phyloP scores from a whole-genome alignment of 1,140 invertebrate species.

The Halesus radiatus region DNA sequence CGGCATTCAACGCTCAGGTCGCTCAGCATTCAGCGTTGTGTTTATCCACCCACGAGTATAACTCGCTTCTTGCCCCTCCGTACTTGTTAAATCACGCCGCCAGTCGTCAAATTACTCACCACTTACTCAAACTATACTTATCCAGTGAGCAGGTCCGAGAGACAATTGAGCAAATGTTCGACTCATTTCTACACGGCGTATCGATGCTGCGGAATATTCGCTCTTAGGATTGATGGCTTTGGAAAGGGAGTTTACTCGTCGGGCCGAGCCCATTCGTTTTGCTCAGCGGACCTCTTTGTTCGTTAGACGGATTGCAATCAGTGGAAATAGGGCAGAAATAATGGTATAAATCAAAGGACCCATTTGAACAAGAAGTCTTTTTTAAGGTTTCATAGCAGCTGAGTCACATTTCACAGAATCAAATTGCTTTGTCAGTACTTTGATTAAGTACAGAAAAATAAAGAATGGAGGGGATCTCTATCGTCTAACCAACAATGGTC shows the following conservation, averaged over 20 bases:
- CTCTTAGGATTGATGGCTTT: neutral
- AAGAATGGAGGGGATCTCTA: no score
- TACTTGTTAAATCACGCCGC: constrained; percentile 10
- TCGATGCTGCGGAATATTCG: neutral
- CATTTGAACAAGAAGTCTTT: neutral
- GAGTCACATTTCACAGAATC: no score
- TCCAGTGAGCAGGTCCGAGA: neutral
- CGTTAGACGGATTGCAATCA: neutral
- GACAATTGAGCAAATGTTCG: neutral
- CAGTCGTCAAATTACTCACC: constrained; percentile 13
- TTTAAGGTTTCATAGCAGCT: no score
- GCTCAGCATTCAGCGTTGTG: no score
- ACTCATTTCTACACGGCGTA: constrained; percentile 4
- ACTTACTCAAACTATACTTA: constrained; percentile 3
- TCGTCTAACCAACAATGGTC: no score
- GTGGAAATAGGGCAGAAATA: constrained; percentile 7
- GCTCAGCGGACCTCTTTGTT: constrained; percentile 10
- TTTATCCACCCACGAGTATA: constrained; percentile 25
- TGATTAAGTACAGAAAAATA: no score
- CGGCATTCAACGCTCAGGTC: neutral
- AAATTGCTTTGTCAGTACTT: no score
- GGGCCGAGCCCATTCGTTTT: neutral
- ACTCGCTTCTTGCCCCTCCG: neutral
- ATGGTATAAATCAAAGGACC: neutral
- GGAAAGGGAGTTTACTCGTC: neutral